Conservation (phyloP, 2,797 vertebrate genomes). For the Erethizon dorsatum region DNA sequence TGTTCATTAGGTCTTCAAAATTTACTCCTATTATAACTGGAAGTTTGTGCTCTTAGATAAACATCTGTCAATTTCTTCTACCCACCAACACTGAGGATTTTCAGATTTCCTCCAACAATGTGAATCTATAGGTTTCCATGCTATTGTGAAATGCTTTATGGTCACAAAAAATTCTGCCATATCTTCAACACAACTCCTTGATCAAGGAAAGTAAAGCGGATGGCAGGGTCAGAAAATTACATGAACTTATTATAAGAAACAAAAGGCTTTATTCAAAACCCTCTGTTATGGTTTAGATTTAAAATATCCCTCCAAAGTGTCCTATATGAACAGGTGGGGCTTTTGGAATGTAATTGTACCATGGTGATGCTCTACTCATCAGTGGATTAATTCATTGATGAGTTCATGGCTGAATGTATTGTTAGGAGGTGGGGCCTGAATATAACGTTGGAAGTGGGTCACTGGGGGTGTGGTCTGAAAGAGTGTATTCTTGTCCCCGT, state of each 20-base stretch:
- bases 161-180: not conserved
- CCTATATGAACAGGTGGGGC: not conserved
- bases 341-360: not conserved
- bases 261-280: not conserved
- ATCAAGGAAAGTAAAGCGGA: not conserved
- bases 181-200: not conserved
- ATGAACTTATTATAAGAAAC: not conserved
- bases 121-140: not conserved
- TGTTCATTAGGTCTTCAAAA: not conserved
- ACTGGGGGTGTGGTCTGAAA: not conserved
- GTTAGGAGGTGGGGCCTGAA: not conserved
- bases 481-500: not conserved
- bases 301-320: not conserved
- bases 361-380: not conserved
- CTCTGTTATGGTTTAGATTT: not conserved
- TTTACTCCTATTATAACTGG: not conserved
- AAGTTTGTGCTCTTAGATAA: not conserved
- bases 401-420: not conserved
- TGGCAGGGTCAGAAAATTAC: not conserved
- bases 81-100: not conserved
- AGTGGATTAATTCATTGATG: not conserved
- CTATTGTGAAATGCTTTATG: not conserved
- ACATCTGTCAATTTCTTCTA: not conserved
- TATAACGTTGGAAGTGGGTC: not conserved
- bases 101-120: not conserved